Conservation (phyloP, 1,140 invertebrate genomes). For the Anastrepha ludens region DNA sequence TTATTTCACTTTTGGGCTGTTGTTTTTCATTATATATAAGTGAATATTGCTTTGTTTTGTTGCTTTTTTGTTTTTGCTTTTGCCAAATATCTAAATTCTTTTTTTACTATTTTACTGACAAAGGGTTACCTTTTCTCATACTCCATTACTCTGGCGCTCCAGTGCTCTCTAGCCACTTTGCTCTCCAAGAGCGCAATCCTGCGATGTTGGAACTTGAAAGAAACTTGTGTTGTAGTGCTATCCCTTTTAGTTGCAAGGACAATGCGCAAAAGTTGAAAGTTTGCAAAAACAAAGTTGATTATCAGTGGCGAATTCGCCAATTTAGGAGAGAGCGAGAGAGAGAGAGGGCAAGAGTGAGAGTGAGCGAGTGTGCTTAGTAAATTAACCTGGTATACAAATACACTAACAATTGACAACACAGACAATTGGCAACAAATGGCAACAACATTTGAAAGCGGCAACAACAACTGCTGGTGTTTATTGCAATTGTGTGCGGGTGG, state of each 20-base stretch:
- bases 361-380: neutral
- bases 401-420: neutral
- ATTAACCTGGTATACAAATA: neutral
- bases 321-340: neutral
- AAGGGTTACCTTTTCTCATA: neutral
- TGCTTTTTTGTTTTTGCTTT: neutral
- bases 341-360: neutral
- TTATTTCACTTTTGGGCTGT: neutral
- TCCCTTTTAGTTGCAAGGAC: conserved; percentile 34
- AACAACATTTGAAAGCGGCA: neutral
- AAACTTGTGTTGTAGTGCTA: neutral
- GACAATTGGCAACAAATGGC: neutral
- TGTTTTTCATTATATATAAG: neutral
- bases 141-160: neutral
- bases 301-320: neutral
- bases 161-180: neutral
- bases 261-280: conserved; percentile 4
- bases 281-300: neutral
- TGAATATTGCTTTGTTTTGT: neutral
- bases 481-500: neutral
- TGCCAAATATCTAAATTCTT: conserved; percentile 8
- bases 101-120: neutral
- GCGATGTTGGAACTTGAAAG: neutral
- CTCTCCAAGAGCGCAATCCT: neutral
- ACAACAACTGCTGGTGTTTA: neutral